Evolutionary conservation across 2,888 invertebrate species (phyloP).

Genomic region (Mycalesis mineus): DNA sequence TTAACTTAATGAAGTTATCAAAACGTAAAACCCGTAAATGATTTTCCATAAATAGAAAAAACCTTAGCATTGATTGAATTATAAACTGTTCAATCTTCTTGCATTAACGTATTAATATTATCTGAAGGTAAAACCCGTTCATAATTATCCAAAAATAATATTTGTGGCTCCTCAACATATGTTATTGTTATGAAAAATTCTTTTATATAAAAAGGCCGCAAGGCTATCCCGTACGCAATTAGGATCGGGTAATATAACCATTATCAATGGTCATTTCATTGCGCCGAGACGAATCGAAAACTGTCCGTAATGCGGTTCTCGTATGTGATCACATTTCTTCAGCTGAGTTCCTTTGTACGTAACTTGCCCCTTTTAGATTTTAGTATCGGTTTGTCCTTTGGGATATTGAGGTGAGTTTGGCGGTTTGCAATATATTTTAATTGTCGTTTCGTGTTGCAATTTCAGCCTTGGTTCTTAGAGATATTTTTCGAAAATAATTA

Average conservation of each 20-base stretch:
- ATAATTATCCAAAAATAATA: too few species aligned
- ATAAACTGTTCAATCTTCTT: too few species aligned
- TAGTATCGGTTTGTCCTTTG: neutral
- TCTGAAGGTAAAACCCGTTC: too few species aligned
- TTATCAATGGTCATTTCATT: conserved; percentile 31
- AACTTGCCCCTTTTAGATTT: neutral
- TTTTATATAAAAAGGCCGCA: conserved; percentile 9
- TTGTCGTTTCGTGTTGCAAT: too few species aligned
- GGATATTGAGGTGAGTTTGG: neutral
- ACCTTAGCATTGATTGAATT: too few species aligned
- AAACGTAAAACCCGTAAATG: too few species aligned
- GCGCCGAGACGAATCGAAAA: conserved; percentile 55
- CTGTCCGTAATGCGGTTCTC: conserved; percentile 49
- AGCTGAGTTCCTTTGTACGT: conserved; percentile 7
- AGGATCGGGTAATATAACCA: conserved; percentile 24
- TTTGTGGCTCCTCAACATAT: neutral
- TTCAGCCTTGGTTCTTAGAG: too few species aligned
- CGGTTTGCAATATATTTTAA: too few species aligned
- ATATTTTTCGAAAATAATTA: too few species aligned
- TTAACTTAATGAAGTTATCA: too few species aligned
- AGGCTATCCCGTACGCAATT: conserved; percentile 16
- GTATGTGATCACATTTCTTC: conserved; percentile 40
- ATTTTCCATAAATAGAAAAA: too few species aligned
- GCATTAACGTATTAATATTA: too few species aligned
- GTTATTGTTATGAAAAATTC: neutral